Base-by-base conservation (phyloP, 2,888 invertebrate species). In the Heteromurus nitidus region DNA sequence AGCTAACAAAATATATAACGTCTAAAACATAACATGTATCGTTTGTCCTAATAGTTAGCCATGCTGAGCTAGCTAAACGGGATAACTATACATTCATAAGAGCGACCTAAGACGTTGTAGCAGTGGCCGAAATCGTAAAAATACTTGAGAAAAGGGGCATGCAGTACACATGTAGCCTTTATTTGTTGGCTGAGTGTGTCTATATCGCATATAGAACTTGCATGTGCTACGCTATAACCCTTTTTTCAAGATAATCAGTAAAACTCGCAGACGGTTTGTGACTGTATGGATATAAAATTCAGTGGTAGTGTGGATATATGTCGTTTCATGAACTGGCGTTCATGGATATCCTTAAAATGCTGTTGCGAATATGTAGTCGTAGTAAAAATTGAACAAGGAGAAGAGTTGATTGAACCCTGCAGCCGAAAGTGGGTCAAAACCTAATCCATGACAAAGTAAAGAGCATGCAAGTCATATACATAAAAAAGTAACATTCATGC, bases 391-490 rank as follows among this genome's bases (percentile, higher is more conserved):
- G 82, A 82, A 82, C 77, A 77, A 77, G 77, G 77, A 77, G 82
- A 80, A 84, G 83, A 84, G 86, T 84, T 86, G 84, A 86, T 74
- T 86, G 86, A 86, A 86, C 86, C 85, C 84, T 82, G 82, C 53
- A 68, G 28, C 76, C 47, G 60, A 76, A 86, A 85, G 85, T 86
- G 83, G 86, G 86, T 86, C 86, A 86, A 76, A 80, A 76, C 77
- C 79, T 77, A 76, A 68, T 82, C 72, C 77, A 79, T 82, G 74
- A 69, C 73, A 68, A 65, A 80, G 80, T 74, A 73, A 50, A 55
- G 80, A 80, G 73, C 73, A 72, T 80, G 79, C 72, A 73, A 73
- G 53, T 70, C 79, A 70, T 70, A 64, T 36, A 72, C 65, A 65
- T 70, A 70, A 65, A 79, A 79, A 42, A 53, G 76, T 76, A 68